phyloP scores from a whole-genome alignment of 2,797 vertebrate genomes.

The Garrulus glandarius region DNA sequence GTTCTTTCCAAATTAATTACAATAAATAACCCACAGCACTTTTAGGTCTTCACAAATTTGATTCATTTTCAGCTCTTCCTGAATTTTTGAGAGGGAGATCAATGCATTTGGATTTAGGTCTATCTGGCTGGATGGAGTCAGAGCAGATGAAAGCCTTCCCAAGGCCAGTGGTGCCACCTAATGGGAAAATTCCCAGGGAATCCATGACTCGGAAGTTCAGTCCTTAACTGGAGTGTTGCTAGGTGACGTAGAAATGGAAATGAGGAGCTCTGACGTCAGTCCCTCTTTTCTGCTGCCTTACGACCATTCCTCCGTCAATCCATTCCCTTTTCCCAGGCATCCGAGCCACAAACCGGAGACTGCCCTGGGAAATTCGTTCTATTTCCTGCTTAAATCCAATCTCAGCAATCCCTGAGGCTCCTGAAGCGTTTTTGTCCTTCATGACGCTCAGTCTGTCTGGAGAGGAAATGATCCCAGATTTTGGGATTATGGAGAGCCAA shows the following conservation, averaged over 20 bases:
- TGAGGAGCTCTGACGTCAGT: not conserved
- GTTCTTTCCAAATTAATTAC: not conserved
- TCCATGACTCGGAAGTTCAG: not conserved
- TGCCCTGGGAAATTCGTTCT: not conserved
- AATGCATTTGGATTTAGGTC: fast-evolving
- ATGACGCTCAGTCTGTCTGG: not conserved
- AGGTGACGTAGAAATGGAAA: conserved; percentile 32
- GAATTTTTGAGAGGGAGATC: not conserved
- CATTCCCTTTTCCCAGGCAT: not conserved
- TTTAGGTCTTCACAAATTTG: not conserved
- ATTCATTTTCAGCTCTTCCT: not conserved
- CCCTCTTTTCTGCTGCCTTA: not conserved
- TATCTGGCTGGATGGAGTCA: not conserved
- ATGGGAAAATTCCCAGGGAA: conserved; percentile 42
- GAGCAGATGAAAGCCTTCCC: not conserved
- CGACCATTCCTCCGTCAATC: not conserved
- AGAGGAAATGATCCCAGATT: not conserved
- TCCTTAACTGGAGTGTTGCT: conserved; percentile 43
- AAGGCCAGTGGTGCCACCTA: conserved; percentile 65
- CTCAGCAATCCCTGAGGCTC: not conserved
- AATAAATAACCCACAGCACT: not conserved
- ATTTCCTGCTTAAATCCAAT: not conserved
- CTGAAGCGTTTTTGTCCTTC: not conserved
- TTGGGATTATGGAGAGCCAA: not conserved
- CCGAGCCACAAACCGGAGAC: not conserved